These are phyloP conservation scores for Heliocidaris erythrogramma DNA, from an alignment of 35 echinoderm and acorn worm species.

Conservation along the genomic window DNA sequence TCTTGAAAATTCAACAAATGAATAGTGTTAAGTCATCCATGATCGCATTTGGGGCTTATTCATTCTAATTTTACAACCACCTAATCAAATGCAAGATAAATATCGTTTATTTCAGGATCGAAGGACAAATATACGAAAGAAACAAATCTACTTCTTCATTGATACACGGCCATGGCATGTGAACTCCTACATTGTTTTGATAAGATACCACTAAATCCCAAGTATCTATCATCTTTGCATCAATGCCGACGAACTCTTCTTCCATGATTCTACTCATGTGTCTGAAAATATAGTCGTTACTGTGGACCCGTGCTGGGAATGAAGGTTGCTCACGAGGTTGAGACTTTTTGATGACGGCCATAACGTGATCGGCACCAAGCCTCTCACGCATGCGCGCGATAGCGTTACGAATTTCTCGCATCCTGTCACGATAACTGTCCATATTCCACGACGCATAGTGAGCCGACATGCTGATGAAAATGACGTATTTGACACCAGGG, in stretches of 20 bases:
- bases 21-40: too few relatives aligned
- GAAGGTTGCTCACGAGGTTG: background rate
- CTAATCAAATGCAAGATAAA: background rate
- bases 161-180: slow-evolving; percentile 44
- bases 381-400: slow-evolving; percentile 11
- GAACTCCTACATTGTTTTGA: background rate
- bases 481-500: background rate
- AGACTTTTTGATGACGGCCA: slow-evolving; percentile 25
- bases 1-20: too few relatives aligned
- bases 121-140: slow-evolving; percentile 38
- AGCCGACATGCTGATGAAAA: slow-evolving; percentile 38
- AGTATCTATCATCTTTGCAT: slow-evolving; percentile 25
- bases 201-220: slow-evolving; percentile 37
- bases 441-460: slow-evolving; percentile 19
- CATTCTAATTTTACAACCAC: too few relatives aligned
- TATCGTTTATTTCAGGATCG: background rate
- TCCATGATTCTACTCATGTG: slow-evolving; percentile 19
- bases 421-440: slow-evolving; percentile 34
- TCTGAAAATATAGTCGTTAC: slow-evolving; percentile 43
- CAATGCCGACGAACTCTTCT: slow-evolving; percentile 17
- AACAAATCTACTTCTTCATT: slow-evolving; percentile 38
- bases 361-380: slow-evolving; percentile 22
- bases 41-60: too few relatives aligned
- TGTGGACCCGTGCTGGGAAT: background rate
- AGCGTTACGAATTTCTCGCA: background rate